phyloP scores from a whole-genome alignment of 2,888 invertebrate genomes.

The Apocheima hispidaria region DNA sequence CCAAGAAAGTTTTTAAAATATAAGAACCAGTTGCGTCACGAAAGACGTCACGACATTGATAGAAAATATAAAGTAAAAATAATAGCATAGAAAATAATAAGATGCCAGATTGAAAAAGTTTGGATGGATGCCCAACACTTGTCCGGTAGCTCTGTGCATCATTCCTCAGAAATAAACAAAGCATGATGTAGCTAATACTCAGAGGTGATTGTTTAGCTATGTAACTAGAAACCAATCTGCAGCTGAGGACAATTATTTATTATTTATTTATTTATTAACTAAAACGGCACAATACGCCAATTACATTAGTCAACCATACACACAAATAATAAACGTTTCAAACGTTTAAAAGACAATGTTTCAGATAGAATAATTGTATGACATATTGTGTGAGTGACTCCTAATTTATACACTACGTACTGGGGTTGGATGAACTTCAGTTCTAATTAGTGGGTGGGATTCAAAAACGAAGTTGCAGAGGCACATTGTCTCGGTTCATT shows the following conservation, averaged over 20 bases:
- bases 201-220: not conserved
- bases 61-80: too few relatives aligned
- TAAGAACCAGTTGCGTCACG: not conserved
- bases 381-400: constrained; percentile 43
- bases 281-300: too few relatives aligned
- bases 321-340: too few relatives aligned
- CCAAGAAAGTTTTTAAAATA: not conserved
- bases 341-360: too few relatives aligned
- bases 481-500: constrained; percentile 20
- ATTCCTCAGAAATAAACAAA: constrained; percentile 10
- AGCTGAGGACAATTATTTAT: constrained; percentile 31
- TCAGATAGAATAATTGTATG: constrained; percentile 23
- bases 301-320: too few relatives aligned
- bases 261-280: too few relatives aligned
- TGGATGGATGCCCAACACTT: constrained; percentile 25
- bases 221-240: not conserved
- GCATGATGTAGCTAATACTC: not conserved
- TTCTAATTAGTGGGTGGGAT: constrained; percentile 40
- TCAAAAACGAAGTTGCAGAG: constrained; percentile 40
- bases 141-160: constrained; percentile 9
- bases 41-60: constrained; percentile 18
- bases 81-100: constrained; percentile 7
- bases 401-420: constrained; percentile 37
- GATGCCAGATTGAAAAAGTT: constrained; percentile 6
- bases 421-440: constrained; percentile 33